These are phyloP conservation scores for Eublepharis macularius DNA, from an alignment of 2,113 vertebrate species.

Conservation along the genomic window DNA sequence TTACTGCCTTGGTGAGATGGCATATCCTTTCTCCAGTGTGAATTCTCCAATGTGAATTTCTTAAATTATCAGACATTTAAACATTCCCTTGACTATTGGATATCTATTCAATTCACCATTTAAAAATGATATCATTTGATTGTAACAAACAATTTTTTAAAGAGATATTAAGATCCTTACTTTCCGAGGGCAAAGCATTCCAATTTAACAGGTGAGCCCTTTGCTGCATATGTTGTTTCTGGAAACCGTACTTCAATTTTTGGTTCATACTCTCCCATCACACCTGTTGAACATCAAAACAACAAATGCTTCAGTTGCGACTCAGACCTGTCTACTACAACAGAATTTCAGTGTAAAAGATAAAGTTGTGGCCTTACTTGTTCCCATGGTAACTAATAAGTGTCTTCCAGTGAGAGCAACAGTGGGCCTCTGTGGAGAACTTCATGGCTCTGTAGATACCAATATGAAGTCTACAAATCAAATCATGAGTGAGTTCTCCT, in stretches of 20 bases:
- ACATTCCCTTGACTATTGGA: neutral
- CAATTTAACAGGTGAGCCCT: slow-evolving; percentile 86
- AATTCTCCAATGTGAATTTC: too few species aligned
- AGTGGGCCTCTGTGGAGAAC: neutral
- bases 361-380: neutral
- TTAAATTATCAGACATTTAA: neutral
- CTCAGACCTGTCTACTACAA: slow-evolving; percentile 21
- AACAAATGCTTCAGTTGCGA: slow-evolving; percentile 63
- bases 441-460: neutral
- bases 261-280: slow-evolving; percentile 92
- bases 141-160: neutral
- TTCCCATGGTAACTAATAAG: accelerated
- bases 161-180: slow-evolving; percentile 76
- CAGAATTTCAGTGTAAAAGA: slow-evolving; percentile 9
- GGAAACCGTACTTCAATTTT: slow-evolving; percentile 91
- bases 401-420: neutral
- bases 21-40: neutral
- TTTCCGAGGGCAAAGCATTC: slow-evolving; percentile 94
- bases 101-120: neutral
- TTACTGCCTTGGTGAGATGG: too few species aligned
- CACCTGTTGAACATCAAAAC: slow-evolving; percentile 79
- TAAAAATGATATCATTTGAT: neutral
- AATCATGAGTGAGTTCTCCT: neutral
- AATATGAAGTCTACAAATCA: neutral
- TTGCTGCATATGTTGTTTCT: slow-evolving; percentile 75